These are phyloP conservation scores for Kryptolebias ocellatus DNA, from an alignment of 2,797 vertebrate genomes.

Conservation along the genomic window DNA sequence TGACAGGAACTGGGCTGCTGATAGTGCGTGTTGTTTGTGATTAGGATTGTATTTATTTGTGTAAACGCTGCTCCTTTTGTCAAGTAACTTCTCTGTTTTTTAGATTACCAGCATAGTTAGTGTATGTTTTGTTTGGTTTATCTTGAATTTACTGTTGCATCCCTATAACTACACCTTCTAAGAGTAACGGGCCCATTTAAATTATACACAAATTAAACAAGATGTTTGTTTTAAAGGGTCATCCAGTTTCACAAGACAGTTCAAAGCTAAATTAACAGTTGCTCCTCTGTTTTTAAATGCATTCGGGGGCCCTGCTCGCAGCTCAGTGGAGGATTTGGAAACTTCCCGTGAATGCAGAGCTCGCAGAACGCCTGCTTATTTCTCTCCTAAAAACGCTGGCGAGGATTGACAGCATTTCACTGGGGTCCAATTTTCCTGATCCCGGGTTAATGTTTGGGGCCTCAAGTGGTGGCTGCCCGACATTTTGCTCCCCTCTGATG, in stretches of 20 bases:
- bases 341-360: slow-evolving; percentile 58
- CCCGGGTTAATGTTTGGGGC: slow-evolving; percentile 73
- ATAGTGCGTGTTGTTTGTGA: slow-evolving; percentile 47
- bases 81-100: slow-evolving; percentile 28
- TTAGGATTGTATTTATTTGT: slow-evolving; percentile 76
- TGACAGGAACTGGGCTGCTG: slow-evolving; percentile 58
- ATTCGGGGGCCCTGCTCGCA: slow-evolving; percentile 22
- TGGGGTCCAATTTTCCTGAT: slow-evolving; percentile 74
- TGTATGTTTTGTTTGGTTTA: slow-evolving; percentile 29
- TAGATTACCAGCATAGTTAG: too few species aligned
- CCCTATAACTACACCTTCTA: slow-evolving; percentile 21
- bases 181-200: slow-evolving; percentile 56
- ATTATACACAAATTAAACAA: slow-evolving; percentile 28
- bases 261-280: slow-evolving; percentile 69
- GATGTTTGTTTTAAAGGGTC: slow-evolving; percentile 49
- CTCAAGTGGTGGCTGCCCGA: slow-evolving; percentile 59
- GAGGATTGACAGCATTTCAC: slow-evolving; percentile 64
- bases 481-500: slow-evolving; percentile 59
- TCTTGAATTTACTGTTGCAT: slow-evolving; percentile 33
- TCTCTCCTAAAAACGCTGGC: slow-evolving; percentile 63
- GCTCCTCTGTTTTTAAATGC: slow-evolving; percentile 65
- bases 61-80: slow-evolving; percentile 78
- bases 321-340: slow-evolving; percentile 65
- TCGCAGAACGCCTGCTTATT: slow-evolving; percentile 37
- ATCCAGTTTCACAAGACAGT: slow-evolving; percentile 58